A percentile compares a stretch with the other conserved stretches of the same genome.
phyloP scores from a whole-genome alignment of 2,113 vertebrate genomes.

The Cairina moschata region DNA sequence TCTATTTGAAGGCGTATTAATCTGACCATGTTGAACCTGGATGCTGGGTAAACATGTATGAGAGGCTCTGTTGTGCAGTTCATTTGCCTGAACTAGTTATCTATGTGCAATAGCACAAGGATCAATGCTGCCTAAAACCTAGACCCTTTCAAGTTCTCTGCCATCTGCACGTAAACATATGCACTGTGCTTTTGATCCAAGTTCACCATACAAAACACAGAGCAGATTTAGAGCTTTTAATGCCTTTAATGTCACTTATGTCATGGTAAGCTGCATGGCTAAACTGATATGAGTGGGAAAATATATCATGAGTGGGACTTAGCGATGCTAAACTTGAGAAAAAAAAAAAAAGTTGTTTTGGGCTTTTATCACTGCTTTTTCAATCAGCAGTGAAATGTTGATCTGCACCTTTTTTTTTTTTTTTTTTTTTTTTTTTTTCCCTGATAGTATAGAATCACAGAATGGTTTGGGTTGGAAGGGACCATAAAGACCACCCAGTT shows the following conservation, averaged over 20 bases:
- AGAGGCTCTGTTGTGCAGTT: neutral
- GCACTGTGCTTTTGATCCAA: neutral
- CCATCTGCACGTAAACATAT: neutral
- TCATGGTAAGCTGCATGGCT: neutral
- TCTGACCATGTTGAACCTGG: neutral
- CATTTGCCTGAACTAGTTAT: neutral
- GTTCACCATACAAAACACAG: neutral
- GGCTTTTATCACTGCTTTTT: neutral
- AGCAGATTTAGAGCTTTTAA: neutral
- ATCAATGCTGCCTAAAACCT: neutral
- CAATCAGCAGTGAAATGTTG: neutral
- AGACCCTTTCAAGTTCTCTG: neutral
- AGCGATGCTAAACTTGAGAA: neutral
- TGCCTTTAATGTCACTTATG: neutral
- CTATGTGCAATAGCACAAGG: neutral
- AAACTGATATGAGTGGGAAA: neutral
- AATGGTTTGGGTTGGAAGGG: too few species aligned
- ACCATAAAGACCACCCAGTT: too few species aligned
- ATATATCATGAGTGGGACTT: neutral
- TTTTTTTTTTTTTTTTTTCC: neutral
- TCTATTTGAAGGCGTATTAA: neutral
- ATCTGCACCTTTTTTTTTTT: neutral
- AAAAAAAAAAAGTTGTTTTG: neutral
- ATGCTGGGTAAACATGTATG: neutral
- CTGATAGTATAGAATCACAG: too few species aligned